Base-by-base conservation (phyloP, 2,113 vertebrate genomes). In the Poeciliopsis retropinna region DNA sequence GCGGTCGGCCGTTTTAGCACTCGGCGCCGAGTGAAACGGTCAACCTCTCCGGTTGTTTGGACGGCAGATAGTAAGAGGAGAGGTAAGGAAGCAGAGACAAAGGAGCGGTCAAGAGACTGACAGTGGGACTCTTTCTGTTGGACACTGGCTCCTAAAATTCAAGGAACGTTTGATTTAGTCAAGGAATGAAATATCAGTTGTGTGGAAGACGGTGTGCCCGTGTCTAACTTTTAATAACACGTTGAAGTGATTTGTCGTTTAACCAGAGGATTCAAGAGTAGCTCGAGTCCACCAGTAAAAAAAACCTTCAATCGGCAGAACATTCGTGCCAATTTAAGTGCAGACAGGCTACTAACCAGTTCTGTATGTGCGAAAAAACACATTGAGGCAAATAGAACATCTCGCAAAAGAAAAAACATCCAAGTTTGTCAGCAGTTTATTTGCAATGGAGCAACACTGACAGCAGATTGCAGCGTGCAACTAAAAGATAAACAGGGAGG, bases 31-130 rank as follows among this genome's bases (percentile, higher is more conserved):
- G 70, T 17, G 79, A 77, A 79, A 81, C 67, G 66, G 82, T 78
- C 83, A 79, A 84, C 74, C 72, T 25, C 64, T 67, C 83, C 78
- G 88, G 87, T 84, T 76, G 64, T 81, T 65, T 28, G 64, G 80
- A 82, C 87, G 54, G 5, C 51, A 67, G 77, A 84, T 75, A 82
- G 75, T 72, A 72, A 68, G 66, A 57, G 68, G 22, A 63, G 44
- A 79, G 70, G 64, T 31, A 62, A 64, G 13, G 54, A 77, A 72
- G 73, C 30, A 44, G 64, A 75, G 82, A 80, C 81, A 83, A 78
- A 80, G 70, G 60, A 86, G 72, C 44, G 47, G 87, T 79, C 80
- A 82, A 82, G 19, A 63, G 62, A 81, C 71, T 80, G 78, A 79
- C 66, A 28, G 3, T 29, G 69, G 71, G 81, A 81, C 73, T 79